Evolutionary conservation across 2,113 vertebrate species (phyloP).

Genomic region (Callionymus lyra): DNA sequence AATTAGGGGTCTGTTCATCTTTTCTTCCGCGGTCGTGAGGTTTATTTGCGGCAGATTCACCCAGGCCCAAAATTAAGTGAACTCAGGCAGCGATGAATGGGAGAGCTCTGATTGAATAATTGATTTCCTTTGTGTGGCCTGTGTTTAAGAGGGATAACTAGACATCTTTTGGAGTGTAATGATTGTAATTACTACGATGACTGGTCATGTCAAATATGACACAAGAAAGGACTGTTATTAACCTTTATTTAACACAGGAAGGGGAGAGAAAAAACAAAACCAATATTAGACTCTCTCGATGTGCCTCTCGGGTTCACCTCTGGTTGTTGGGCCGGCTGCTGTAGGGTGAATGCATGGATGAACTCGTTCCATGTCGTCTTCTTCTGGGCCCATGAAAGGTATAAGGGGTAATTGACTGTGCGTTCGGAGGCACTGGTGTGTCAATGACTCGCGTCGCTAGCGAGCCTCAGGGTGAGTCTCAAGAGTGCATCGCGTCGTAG

Average conservation of each 20-base stretch:
- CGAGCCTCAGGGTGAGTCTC: constrained; percentile 53
- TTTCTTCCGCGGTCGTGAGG: constrained; percentile 62
- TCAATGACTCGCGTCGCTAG: constrained; percentile 49
- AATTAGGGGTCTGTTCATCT: constrained; percentile 68
- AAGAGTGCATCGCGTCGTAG: constrained; percentile 39
- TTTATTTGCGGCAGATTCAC: constrained; percentile 73
- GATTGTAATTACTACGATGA: constrained; percentile 94
- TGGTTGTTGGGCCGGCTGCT: constrained; percentile 38
- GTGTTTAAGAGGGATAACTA: constrained; percentile 99
- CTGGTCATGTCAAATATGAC: constrained; percentile 96
- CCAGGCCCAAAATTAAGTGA: constrained; percentile 93
- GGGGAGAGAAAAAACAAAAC: constrained; percentile 46
- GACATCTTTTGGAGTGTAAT: constrained; percentile 97
- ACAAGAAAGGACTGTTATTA: constrained; percentile 96
- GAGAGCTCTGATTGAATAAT: constrained; percentile 99
- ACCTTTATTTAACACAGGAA: constrained; percentile 77
- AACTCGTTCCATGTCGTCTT: constrained; percentile 51
- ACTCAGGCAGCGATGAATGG: constrained; percentile 88
- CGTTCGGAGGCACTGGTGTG: constrained; percentile 57
- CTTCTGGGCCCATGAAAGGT: constrained; percentile 48
- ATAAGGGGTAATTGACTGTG: constrained; percentile 70
- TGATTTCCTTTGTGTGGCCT: constrained; percentile 85
- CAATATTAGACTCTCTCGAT: constrained; percentile 48
- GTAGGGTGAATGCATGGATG: constrained; percentile 61
- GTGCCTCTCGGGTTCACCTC: constrained; percentile 55